Conservation (phyloP, 1,140 invertebrate genomes). For the Monomorium pharaonis region DNA sequence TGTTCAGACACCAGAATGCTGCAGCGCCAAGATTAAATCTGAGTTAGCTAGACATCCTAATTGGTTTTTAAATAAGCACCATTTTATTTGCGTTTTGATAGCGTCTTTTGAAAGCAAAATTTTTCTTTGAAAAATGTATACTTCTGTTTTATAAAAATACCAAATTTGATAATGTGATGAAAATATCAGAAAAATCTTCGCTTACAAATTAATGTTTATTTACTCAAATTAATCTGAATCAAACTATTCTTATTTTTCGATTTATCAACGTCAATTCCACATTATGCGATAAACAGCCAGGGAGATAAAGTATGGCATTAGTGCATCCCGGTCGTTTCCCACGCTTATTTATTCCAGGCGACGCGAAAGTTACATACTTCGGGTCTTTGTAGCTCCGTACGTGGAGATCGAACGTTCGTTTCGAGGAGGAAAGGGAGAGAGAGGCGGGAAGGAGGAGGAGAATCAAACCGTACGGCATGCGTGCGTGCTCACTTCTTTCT, state of each 20-base stretch:
- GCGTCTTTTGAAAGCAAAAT: neutral
- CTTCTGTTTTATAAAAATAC: neutral
- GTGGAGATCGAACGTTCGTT: conserved; percentile 44
- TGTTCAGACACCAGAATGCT: conserved; percentile 42
- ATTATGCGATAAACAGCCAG: neutral
- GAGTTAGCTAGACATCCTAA: conserved; percentile 33
- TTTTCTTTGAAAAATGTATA: neutral
- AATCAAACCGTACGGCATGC: conserved; percentile 44
- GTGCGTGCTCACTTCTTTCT: conserved; percentile 19
- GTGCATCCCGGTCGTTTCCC: conserved; percentile 12
- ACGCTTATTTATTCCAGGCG: conserved; percentile 42
- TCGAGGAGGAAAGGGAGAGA: too few species aligned
- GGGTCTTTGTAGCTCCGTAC: conserved; percentile 36
- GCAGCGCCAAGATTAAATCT: conserved; percentile 45
- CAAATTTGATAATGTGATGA: neutral
- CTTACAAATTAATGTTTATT: neutral
- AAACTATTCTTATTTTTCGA: neutral
- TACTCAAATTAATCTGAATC: neutral
- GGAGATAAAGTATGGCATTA: conserved; percentile 18
- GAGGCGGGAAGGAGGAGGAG: conserved; percentile 13
- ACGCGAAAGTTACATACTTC: conserved; percentile 44
- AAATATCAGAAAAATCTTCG: neutral
- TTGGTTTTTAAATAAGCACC: conserved; percentile 30
- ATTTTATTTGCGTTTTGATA: neutral
- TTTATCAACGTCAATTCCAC: neutral